phyloP scores from a whole-genome alignment of 2,113 vertebrate species.

The Hippocampus mohnikei region DNA sequence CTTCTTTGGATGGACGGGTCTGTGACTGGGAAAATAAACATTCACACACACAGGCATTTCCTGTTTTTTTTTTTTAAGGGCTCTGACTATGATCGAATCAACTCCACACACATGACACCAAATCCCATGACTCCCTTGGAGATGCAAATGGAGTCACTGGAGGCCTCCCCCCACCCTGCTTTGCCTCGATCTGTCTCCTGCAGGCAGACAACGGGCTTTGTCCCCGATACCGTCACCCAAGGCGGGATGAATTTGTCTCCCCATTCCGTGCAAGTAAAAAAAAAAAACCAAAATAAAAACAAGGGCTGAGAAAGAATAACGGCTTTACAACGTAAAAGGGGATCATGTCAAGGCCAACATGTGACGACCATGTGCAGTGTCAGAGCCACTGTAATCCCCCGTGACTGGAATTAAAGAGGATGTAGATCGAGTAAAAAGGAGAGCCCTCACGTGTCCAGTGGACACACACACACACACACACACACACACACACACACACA shows the following conservation, averaged over 20 bases:
- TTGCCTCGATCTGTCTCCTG: background rate
- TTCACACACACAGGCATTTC: background rate
- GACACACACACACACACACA: background rate
- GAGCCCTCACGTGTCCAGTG: background rate
- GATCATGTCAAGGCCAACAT: constrained; percentile 1
- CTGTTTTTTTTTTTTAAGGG: background rate
- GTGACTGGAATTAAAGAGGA: background rate
- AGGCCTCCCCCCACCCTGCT: background rate
- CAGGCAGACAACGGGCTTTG: background rate
- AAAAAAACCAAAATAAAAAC: too few relatives aligned
- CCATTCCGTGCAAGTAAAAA: background rate
- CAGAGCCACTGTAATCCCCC: background rate
- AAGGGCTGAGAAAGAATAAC: background rate
- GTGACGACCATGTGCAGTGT: background rate
- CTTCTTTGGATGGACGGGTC: background rate
- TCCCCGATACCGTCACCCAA: background rate
- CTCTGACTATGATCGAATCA: too few relatives aligned
- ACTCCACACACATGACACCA: background rate
- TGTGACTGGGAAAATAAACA: background rate
- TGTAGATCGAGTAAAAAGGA: background rate
- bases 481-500: background rate
- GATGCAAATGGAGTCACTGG: background rate
- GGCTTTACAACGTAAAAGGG: background rate
- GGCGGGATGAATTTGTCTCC: background rate
- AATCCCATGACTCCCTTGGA: background rate